These are phyloP conservation scores for Menura novaehollandiae DNA, from an alignment of 2,113 vertebrate species.

Conservation along the genomic window DNA sequence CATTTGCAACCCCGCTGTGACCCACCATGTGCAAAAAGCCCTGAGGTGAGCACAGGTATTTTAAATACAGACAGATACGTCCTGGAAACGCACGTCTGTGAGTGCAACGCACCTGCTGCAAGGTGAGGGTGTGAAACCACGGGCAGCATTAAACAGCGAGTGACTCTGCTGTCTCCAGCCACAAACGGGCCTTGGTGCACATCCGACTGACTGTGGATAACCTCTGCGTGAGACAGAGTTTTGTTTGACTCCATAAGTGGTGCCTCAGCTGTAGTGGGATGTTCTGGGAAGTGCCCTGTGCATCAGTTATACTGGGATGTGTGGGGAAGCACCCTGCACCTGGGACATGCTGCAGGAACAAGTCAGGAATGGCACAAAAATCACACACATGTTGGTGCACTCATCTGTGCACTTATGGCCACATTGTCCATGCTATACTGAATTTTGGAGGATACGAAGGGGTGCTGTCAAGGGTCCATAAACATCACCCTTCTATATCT, in stretches of 20 bases:
- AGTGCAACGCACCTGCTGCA: rapidly evolving
- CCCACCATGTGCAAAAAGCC: rapidly evolving
- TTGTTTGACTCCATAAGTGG: rapidly evolving
- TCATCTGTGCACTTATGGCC: background rate
- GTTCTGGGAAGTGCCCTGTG: no score
- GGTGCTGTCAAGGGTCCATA: background rate
- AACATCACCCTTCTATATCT: background rate
- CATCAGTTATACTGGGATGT: background rate
- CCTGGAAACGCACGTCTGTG: background rate
- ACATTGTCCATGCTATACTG: rapidly evolving
- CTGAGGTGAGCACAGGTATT: background rate
- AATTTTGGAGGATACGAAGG: background rate
- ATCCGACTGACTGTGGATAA: background rate
- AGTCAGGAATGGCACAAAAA: background rate
- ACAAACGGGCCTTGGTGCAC: rapidly evolving
- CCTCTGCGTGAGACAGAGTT: background rate
- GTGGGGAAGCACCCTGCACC: background rate
- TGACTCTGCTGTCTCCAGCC: background rate
- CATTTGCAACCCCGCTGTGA: rapidly evolving
- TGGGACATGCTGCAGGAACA: rapidly evolving
- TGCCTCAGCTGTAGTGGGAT: background rate
- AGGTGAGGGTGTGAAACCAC: rapidly evolving
- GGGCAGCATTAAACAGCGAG: rapidly evolving
- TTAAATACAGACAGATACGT: background rate
- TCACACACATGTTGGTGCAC: rapidly evolving